Conservation (phyloP, 2,797 vertebrate species). For the Euthynnus affinis region DNA sequence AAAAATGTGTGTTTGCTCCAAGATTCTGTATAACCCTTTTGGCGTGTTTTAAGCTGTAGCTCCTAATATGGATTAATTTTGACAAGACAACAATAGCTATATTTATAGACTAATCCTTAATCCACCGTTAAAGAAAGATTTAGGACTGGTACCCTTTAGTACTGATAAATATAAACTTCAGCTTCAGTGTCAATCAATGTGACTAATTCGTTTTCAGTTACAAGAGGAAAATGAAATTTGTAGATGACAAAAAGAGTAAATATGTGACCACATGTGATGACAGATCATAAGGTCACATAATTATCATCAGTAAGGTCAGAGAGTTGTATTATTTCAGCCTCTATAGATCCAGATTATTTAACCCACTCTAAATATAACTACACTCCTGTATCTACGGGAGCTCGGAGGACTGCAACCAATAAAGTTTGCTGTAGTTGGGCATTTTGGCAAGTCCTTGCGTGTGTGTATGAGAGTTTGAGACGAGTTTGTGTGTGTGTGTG, state of each 20-base stretch:
- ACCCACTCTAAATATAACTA: constrained; percentile 20
- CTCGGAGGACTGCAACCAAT: constrained; percentile 56
- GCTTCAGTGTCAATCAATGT: constrained; percentile 3
- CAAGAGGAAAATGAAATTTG: neutral
- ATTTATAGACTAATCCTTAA: constrained; percentile 65
- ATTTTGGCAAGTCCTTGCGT: constrained; percentile 64
- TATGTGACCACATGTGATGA: constrained; percentile 36
- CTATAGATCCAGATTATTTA: constrained; percentile 1
- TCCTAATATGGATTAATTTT: constrained; percentile 48
- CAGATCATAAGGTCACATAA: constrained; percentile 5
- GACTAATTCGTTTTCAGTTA: constrained; percentile 3
- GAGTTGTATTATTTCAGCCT: neutral
- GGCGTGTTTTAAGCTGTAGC: constrained; percentile 22
- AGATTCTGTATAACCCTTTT: constrained; percentile 23
- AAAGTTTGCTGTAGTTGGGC: constrained; percentile 63
- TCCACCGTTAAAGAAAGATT: constrained; percentile 58
- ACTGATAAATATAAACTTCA: constrained; percentile 36
- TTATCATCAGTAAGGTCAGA: constrained; percentile 14
- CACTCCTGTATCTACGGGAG: constrained; percentile 15
- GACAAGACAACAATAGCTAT: constrained; percentile 43
- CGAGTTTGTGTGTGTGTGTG: constrained; percentile 37
- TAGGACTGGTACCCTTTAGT: constrained; percentile 16
- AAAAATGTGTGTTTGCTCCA: constrained; percentile 6
- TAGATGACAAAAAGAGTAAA: constrained; percentile 10
- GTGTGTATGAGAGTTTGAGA: constrained; percentile 58